Evolutionary conservation across 1,140 invertebrate genomes (phyloP), one percentile per base, ranked within the genome.

Genomic region (Theocolax elegans): DNA sequence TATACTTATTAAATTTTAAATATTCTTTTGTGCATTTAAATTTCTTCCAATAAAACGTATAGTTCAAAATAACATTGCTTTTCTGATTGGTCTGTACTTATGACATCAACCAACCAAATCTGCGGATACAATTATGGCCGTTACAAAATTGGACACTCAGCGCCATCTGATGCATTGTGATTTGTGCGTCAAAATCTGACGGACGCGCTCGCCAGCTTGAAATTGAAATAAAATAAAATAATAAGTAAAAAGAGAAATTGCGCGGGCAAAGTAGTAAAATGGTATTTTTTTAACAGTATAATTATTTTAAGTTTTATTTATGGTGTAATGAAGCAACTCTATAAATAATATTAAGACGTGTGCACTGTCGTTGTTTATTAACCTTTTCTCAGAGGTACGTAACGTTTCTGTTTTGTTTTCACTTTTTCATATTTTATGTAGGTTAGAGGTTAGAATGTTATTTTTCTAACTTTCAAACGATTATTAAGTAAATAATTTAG

Each of bases 61-160:
- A n/a, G 1, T 56, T 56, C 19, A 66, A 56, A 66, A 23, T 19
- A 56, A 44, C n/a, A n/a, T n/a, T n/a, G n/a, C n/a, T n/a, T n/a
- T n/a, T n/a, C n/a, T n/a, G n/a, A 49, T 67, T 67, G 65, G 65
- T 59, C 21, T 7, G 25, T 31, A 23, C 35, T 48, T 38, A 23
- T 1, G 15, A n/a, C 44, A 25, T 38, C 10, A 48, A 3, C 65
- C 54, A 67, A 67, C 48, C 27, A 21, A 48, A 59, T 27, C 23
- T 0, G 15, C 4, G n/a, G n/a, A n/a, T n/a, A n/a, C n/a, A n/a
- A n/a, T n/a, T n/a, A n/a, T n/a, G n/a, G n/a, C n/a, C 8, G 7
- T 65, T 49, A 8, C 9, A 60, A 51, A 60, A 27, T 12, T 10
- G 29, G n/a, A 1, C 7, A 0, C 2, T n/a, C n/a, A 49, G 65